Evolutionary conservation across 1,140 invertebrate genomes (phyloP).

Genomic region (Neodiprion virginianus): DNA sequence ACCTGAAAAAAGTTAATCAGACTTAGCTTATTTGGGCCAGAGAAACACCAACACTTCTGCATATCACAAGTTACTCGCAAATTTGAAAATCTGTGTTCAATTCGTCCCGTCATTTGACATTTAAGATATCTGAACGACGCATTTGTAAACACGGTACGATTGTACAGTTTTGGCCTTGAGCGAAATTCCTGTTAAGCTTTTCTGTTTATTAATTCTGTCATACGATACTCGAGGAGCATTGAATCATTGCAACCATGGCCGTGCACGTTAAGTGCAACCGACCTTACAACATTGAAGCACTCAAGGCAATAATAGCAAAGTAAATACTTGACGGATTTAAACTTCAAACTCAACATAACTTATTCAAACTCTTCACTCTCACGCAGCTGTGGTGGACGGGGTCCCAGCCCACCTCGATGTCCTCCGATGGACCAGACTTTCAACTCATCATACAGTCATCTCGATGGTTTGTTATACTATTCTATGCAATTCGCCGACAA

Average conservation of each 20-base stretch:
- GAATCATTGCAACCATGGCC: background rate
- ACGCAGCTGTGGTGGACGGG: background rate
- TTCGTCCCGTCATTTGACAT: background rate
- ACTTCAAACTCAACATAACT: background rate
- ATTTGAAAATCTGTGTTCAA: background rate
- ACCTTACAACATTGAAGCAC: conserved; percentile 1
- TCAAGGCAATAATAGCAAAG: background rate
- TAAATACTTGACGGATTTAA: background rate
- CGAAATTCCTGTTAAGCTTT: no score
- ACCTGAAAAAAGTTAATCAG: no score
- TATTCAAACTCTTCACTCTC: background rate
- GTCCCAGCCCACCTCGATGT: background rate
- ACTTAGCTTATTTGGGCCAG: no score
- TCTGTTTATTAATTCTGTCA: no score
- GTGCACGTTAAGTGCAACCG: background rate
- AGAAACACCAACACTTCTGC: no score
- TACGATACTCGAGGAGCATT: background rate
- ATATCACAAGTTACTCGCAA: background rate
- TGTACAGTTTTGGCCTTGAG: no score
- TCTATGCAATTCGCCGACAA: no score
- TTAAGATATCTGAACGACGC: background rate
- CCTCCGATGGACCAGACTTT: background rate
- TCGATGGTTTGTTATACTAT: no score
- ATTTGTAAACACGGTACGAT: background rate
- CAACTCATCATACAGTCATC: background rate